Evolutionary conservation across 1,140 invertebrate species (phyloP), one percentile per base, ranked within the genome.

Genomic region (Ditylenchus dipsaci): DNA sequence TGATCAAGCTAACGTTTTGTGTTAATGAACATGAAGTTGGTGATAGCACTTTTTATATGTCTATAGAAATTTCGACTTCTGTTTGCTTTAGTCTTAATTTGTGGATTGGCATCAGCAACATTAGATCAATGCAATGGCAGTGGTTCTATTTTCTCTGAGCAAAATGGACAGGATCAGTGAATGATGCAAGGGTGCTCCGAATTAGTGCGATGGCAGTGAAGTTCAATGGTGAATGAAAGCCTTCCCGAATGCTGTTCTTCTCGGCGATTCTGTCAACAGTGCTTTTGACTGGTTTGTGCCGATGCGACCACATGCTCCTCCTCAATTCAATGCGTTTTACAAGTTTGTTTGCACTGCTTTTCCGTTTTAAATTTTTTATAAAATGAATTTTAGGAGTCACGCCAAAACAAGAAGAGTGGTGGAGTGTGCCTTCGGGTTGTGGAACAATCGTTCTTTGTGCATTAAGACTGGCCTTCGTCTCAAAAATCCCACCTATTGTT

Each of bases 181-280:
- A 65, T 27, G 63, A 65, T 66, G 63, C 63, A 3, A 64, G 63
- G 29, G 58, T 64, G 19, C 59, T 65, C 7, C 23, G 63, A 15
- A 65, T 59, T 29, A 1, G 1, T 1, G 63, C 11, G 1, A n/a
- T 65, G 3, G 53, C 3, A 7, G 23, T n/a, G 15, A 64, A 3
- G 29, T 66, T 65, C 56, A 0, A 63, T 19, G 1, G 58, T 65
- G 63, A 47, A 9, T 65, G 58, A 8, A 1, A 47, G 60, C 63
- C 63, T 65, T 65, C 56, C 47, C 43, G 17, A 0, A 63, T 58
- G 58, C 63, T 9, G 43, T 63, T 17, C 11, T 65, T 3, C 17
- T 65, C 0, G 63, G 59, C 19, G 63, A 65, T 63, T 65, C 63
- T 3, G 29, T 59, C 56, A 59, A 65, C 29, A 19, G 27, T 7